Evolutionary conservation across 2,797 vertebrate genomes (phyloP), one percentile per base, ranked within the genome.

Genomic region (Oreochromis mossambicus): DNA sequence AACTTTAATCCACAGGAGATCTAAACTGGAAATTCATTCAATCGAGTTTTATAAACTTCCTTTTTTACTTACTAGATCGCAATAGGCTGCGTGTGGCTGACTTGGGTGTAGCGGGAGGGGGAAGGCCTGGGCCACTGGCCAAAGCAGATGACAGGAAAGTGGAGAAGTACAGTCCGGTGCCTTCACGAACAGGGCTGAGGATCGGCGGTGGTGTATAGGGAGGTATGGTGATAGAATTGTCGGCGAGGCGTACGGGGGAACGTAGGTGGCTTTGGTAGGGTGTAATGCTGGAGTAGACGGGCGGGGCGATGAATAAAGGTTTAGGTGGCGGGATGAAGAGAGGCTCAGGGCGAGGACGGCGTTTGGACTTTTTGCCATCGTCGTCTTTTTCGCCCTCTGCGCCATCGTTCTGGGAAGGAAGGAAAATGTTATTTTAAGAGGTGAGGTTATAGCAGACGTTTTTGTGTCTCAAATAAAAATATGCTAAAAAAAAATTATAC

Each of bases 291-390:
- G 98, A 97, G 96, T 99, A 99, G 81, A 97, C 92, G 0, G 98
- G 96, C 1, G 98, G 98, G 9, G 96, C 97, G 17, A 98, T 98
- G 92, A 99, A 98, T 2, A 97, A 96, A 92, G 97, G 96, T 91
- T 99, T 99, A 3, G 98, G 98, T 6, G 98, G 98, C 4, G 99
- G 99, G 95, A 99, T 99, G 96, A 99, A 99, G 79, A 99, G 97
- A 0, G 99, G 99, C 88, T 99, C 98, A 0, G 99, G 99, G 56
- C 98, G 95, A 0, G 98, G 98, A 3, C 98, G 97, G 10, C 98
- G 97, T 87, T 98, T 99, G 82, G 96, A 96, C 94, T 99, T 99
- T 86, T 97, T 97, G 82, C 90, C 86, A 4, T 96, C 96, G 0
- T 95, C 94, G 3, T 97, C 96, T 24, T 90, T 92, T 8, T 91